Conservation (phyloP, 2,888 invertebrate genomes). For the Adelognathus sp. region DNA sequence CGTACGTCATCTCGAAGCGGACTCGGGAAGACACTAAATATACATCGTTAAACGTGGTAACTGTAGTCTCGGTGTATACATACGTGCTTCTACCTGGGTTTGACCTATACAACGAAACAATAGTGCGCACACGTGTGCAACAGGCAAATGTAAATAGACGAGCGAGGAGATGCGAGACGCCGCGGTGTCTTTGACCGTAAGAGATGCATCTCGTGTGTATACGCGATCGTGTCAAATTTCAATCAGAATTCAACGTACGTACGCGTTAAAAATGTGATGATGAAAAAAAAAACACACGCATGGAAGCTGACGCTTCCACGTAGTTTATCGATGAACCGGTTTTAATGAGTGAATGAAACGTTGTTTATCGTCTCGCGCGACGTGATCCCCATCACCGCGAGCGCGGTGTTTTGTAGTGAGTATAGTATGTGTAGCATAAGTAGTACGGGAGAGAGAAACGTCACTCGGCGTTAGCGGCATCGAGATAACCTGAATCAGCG, state of each 20-base stretch:
- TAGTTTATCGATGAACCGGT: slow-evolving; percentile 20
- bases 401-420: neutral
- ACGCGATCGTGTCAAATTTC: slow-evolving; percentile 5
- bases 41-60: neutral
- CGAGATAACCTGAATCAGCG: neutral
- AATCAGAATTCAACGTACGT: neutral
- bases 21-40: neutral
- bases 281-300: neutral
- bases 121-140: slow-evolving; percentile 57
- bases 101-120: slow-evolving; percentile 1
- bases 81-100: neutral
- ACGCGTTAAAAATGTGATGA: neutral
- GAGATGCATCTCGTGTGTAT: neutral
- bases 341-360: slow-evolving; percentile 46
- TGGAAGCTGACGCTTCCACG: neutral
- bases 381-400: slow-evolving; percentile 25
- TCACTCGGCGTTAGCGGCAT: slow-evolving; percentile 25
- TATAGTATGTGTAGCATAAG: neutral
- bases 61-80: slow-evolving; percentile 15
- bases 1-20: neutral
- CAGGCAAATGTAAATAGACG: slow-evolving; percentile 58
- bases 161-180: slow-evolving; percentile 22
- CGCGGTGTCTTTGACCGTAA: slow-evolving; percentile 1
- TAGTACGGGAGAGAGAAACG: slow-evolving; percentile 42
- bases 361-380: slow-evolving; percentile 20